A percentile compares a stretch with the other conserved stretches of the same genome.
Evolutionary conservation across 2,797 vertebrate species (phyloP).

Genomic region (Falco columbarius): DNA sequence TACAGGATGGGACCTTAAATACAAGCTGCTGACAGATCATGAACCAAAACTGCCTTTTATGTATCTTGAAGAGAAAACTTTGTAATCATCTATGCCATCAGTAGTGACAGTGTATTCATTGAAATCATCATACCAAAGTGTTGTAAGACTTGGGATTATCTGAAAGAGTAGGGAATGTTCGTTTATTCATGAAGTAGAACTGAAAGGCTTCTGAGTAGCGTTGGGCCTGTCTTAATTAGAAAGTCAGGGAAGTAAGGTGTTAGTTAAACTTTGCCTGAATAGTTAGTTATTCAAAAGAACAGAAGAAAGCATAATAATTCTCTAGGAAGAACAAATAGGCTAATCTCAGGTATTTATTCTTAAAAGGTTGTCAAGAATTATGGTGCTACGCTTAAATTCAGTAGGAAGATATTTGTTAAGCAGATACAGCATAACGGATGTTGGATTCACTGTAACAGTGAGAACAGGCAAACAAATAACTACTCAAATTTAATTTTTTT

Average conservation of each 20-base stretch:
- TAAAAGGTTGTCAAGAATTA: neutral
- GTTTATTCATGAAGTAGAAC: slow-evolving; percentile 29
- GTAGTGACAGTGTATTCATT: neutral
- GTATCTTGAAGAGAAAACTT: slow-evolving; percentile 29
- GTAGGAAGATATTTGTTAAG: neutral
- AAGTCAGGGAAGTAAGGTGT: neutral
- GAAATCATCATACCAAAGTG: neutral
- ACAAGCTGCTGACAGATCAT: neutral
- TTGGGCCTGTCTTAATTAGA: neutral
- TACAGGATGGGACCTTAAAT: neutral
- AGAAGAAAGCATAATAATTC: neutral
- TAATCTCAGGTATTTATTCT: slow-evolving; percentile 28
- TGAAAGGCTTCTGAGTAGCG: neutral
- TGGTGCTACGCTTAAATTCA: neutral
- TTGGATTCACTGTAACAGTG: neutral
- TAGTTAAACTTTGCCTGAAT: neutral
- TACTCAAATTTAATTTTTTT: neutral
- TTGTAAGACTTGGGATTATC: neutral
- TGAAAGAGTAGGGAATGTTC: neutral
- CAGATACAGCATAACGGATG: neutral
- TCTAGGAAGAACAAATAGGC: slow-evolving; percentile 3
- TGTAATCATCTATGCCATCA: slow-evolving; percentile 29
- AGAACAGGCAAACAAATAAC: neutral
- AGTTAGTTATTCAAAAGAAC: slow-evolving; percentile 23
- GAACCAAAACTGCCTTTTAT: slow-evolving; percentile 21